Evolutionary conservation across 2,888 invertebrate genomes (phyloP), one percentile per base, ranked within the genome.

Genomic region (Oxystoma pomonae): DNA sequence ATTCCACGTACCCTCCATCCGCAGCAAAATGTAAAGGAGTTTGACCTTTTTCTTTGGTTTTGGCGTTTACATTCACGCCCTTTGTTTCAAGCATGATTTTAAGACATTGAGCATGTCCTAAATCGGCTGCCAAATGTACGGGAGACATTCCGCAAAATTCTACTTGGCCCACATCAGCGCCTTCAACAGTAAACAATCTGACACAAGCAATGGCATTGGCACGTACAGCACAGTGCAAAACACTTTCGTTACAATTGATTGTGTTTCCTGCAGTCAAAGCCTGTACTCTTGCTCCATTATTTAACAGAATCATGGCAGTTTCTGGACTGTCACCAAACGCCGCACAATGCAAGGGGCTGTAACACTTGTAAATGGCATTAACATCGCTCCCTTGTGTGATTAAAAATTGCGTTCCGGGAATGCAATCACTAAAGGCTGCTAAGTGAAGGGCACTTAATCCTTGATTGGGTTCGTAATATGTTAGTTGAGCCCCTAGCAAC

Each of bases 301-400:
- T 86, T 66, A 94, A 84, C 65, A 96, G 85, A 74, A 92, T 85
- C 78, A 87, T 88, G 61, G 91, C 90, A 16, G 92, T 92, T 73
- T 90, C 88, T 60, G 89, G 86, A 66, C 93, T 89, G 75, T 94
- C 92, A 16, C 94, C 92, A 80, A 94, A 93, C 35, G 94, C 94
- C 16, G 95, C 92, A 76, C 92, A 94, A 78, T 96, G 95, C 64
- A 96, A 84, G 0, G 95, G 93, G 56, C 90, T 90, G 76, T 90
- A 90, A 71, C 87, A 86, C 76, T 89, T 87, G 64, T 86, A 85
- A 74, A 86, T 85, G 59, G 86, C 83, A 79, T 90, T 89, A 7
- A 90, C 85, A 72, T 89, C 88, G 69, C 86, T 84, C 1, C 89
- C 90, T 72, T 87, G 85, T 21, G 85, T 80, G 57, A 92, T 84